A percentile compares a stretch with the other conserved stretches of the same genome.
Evolutionary conservation across 2,113 vertebrate species (phyloP).

Genomic region (Sylvilagus bachmani): DNA sequence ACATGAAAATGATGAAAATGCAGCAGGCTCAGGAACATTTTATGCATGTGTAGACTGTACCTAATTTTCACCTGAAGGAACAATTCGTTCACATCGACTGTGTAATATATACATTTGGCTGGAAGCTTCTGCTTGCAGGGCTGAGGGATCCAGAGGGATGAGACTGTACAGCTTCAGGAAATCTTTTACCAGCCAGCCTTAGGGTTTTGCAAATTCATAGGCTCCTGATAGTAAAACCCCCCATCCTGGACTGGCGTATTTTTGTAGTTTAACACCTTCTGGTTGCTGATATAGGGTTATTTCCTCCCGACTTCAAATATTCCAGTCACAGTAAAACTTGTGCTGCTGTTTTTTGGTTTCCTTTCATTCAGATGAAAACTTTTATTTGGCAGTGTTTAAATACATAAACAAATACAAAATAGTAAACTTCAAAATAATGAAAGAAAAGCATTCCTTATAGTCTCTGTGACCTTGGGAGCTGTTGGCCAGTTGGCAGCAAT

Average conservation of each 20-base stretch:
- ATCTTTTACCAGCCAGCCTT: neutral
- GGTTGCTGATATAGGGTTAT: neutral
- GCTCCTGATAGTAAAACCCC: neutral
- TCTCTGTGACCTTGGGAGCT: conserved; percentile 71
- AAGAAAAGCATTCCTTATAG: neutral
- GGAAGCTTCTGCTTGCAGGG: neutral
- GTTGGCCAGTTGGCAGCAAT: conserved; percentile 61
- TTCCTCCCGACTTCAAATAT: neutral
- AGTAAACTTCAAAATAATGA: conserved; percentile 61
- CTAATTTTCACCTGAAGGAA: neutral
- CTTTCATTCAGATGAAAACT: conserved; percentile 30
- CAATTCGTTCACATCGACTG: neutral
- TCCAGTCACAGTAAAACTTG: neutral
- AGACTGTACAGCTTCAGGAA: neutral
- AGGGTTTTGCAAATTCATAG: neutral
- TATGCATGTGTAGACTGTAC: neutral
- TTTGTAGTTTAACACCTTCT: neutral
- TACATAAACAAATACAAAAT: conserved; percentile 46
- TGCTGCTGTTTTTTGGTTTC: neutral
- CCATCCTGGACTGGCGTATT: neutral
- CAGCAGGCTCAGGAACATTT: neutral
- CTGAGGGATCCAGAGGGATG: neutral
- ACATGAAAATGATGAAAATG: neutral
- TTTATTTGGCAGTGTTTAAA: conserved; percentile 18
- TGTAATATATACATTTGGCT: neutral